phyloP scores from a whole-genome alignment of 2,797 vertebrate species.

The Anabas testudineus region DNA sequence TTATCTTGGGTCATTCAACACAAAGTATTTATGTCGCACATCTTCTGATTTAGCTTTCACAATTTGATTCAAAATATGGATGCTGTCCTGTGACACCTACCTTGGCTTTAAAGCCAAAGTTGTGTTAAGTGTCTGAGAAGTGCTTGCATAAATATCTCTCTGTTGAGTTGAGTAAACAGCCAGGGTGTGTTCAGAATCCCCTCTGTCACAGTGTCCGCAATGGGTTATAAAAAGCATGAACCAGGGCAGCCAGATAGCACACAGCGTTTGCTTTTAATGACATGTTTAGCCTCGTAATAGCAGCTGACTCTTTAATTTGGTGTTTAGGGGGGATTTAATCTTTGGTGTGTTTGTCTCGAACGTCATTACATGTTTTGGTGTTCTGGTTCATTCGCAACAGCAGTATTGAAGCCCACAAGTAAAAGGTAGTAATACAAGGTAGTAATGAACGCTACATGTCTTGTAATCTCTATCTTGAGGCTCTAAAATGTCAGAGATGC shows the following conservation, averaged over 20 bases:
- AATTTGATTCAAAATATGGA: not conserved
- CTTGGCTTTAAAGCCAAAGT: constrained; percentile 8
- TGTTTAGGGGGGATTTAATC: constrained; percentile 52
- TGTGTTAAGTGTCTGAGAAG: constrained; percentile 24
- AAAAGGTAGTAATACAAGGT: constrained; percentile 56
- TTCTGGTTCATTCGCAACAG: constrained; percentile 14
- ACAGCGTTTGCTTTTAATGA: constrained; percentile 70
- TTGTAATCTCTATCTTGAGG: constrained; percentile 45
- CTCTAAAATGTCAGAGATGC: constrained; percentile 31
- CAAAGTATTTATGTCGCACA: not conserved
- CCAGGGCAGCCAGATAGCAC: constrained; percentile 60
- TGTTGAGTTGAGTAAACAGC: constrained; percentile 65
- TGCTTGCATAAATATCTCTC: constrained; percentile 37
- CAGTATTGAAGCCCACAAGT: not conserved
- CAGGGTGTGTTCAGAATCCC: constrained; percentile 68
- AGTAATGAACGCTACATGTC: not conserved
- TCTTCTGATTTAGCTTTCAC: not conserved
- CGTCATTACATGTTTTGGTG: constrained; percentile 32
- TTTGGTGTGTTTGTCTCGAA: constrained; percentile 37
- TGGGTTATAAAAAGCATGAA: constrained; percentile 76
- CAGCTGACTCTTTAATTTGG: constrained; percentile 71
- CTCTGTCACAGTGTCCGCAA: constrained; percentile 55
- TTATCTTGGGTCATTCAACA: not conserved
- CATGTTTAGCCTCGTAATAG: constrained; percentile 72
- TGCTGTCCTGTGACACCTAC: not conserved